Conservation (phyloP, 2,888 invertebrate genomes). For the Drosophila vallismaia region DNA sequence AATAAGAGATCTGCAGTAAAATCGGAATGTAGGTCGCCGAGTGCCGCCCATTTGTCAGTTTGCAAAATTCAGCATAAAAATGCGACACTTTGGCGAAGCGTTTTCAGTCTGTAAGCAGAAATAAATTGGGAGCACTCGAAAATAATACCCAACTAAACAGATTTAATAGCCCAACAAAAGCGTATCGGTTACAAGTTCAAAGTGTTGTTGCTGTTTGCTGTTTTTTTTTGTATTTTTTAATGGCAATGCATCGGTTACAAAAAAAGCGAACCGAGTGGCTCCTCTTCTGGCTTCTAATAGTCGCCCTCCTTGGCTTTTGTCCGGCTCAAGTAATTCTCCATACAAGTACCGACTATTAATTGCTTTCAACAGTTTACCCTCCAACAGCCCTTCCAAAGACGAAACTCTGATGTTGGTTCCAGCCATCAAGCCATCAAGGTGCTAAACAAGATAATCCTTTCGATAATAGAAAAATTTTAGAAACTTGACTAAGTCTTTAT, state of each 20-base stretch:
- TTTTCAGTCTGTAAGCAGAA: constrained; percentile 73
- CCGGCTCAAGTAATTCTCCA: neutral
- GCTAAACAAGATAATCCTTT: neutral
- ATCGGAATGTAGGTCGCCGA: constrained; percentile 55
- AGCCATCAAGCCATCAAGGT: neutral
- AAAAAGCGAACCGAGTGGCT: neutral
- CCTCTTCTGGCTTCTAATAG: constrained; percentile 3
- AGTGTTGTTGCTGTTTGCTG: neutral
- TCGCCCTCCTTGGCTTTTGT: neutral
- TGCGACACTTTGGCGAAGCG: constrained; percentile 65
- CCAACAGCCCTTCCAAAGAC: constrained; percentile 2
- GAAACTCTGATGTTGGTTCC: neutral
- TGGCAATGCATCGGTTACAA: neutral
- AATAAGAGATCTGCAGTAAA: constrained; percentile 14
- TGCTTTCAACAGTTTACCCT: neutral
- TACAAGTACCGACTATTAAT: neutral
- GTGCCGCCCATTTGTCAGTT: constrained; percentile 58
- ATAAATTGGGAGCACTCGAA: constrained; percentile 39
- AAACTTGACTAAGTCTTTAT: neutral
- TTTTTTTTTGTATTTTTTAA: neutral
- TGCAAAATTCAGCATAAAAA: constrained; percentile 74
- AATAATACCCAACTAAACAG: constrained; percentile 38
- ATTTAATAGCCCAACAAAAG: constrained; percentile 19
- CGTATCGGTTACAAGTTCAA: constrained; percentile 35
- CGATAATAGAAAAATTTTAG: neutral